phyloP scores from a whole-genome alignment of 2,797 vertebrate species.

The Muscicapa comitata region DNA sequence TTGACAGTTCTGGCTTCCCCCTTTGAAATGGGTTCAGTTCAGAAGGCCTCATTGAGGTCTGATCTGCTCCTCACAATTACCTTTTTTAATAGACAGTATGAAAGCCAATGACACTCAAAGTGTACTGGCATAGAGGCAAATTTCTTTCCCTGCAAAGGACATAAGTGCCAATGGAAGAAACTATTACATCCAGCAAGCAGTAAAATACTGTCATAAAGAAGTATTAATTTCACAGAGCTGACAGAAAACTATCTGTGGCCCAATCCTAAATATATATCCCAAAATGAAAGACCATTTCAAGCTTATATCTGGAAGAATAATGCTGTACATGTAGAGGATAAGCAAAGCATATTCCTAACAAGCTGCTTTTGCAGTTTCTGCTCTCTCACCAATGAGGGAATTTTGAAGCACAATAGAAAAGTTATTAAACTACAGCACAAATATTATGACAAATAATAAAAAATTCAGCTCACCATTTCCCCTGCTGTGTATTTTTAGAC shows the following conservation, averaged over 20 bases:
- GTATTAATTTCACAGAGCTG: neutral
- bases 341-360: neutral
- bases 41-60: neutral
- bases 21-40: neutral
- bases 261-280: neutral
- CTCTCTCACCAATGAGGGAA: neutral
- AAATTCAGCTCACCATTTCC: neutral
- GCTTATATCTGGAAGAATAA: neutral
- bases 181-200: neutral
- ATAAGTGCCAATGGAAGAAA: neutral
- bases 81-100: slow-evolving; percentile 25
- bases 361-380: neutral
- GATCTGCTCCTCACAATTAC: slow-evolving; percentile 47
- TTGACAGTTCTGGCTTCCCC: slow-evolving; percentile 39
- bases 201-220: neutral
- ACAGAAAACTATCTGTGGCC: neutral
- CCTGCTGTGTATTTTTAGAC: neutral
- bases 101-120: slow-evolving; percentile 6
- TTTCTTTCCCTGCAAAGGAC: neutral
- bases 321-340: neutral
- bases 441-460: neutral
- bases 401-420: neutral
- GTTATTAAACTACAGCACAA: neutral
- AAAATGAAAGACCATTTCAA: neutral
- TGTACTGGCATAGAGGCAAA: neutral